Base-by-base conservation (phyloP, 2,888 invertebrate genomes). In the Troides helena region DNA sequence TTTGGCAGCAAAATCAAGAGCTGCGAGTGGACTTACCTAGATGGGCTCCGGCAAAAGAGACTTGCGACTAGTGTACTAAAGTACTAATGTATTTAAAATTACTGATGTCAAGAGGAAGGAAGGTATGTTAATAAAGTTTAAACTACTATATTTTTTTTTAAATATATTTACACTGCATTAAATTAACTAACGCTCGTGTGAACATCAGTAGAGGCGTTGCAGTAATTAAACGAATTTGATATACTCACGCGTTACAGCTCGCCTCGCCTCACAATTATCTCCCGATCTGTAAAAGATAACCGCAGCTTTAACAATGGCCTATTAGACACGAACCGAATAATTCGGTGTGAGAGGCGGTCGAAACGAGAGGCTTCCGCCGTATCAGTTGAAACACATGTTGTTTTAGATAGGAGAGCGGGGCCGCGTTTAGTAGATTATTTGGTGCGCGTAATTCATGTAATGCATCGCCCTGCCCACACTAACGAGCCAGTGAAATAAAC, bases 241-340 rank as follows among this genome's bases (percentile, higher is more conserved):
- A 65, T 73, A 76, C 79, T 78, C 75, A 78, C 81, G 74, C 73
- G 82, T 84, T 81, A 79, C 85, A 81, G 82, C 80, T 78, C 71
- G 66, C 70, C 68, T 73, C 67, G 71, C 75, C 65, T 73, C 67
- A 73, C 77, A 75, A 61, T 74, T 80, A 82, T 85, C 85, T 78
- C 75, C 76, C 68, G 75, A 90, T 89, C 89, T 87, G 88, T 74
- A 88, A 88, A 79, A 87, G 82, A 88, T 84, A 85, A 85, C 74
- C 80, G 14, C 70, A 77, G 77, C 74, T 72, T 86, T 81, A 88
- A 88, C 86, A 89, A 88, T 86, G 75, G 83, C 76, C 79, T 80
- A 84, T 85, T 85, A 85, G 69, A 68, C 64, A 68, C 65, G 62
- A 71, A 72, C 63, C 68, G 70, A 68, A 71, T 72, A 69, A 70